Base-by-base conservation (phyloP, 2,797 vertebrate species). In the Xenopus petersii region DNA sequence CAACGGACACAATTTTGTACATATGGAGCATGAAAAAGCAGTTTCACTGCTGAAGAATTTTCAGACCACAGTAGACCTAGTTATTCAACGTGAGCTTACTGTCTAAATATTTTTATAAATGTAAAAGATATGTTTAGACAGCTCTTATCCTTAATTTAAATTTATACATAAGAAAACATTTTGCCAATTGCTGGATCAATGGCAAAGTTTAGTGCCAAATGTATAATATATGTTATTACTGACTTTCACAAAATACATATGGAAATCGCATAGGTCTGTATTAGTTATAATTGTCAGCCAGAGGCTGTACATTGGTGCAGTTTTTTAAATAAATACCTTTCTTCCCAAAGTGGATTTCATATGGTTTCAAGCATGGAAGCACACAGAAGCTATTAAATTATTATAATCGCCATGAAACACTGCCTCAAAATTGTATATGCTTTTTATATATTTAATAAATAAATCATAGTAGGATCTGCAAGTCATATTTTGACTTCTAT, bases 141-240 rank as follows among this genome's bases (percentile, higher is more conserved):
- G 87, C 90, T 79, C 87, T 89, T 88, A 91, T 81, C 87, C 83
- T 91, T 85, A 89, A 81, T 88, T 81, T 85, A 82, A 86, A 88
- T 94, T 93, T 94, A 91, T 94, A 93, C 86, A 89, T 92, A 92
- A 88, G 86, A 92, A 91, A 84, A 74, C 84, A 83, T 85, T 90
- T 96, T 98, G 97, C 97, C 97, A 96, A 95, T 98, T 98, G 97
- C 97, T 98, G 97, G 97, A 98, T 95, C 96, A 98, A 98, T 95
- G 97, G 97, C 96, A 95, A 97, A 95, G 88, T 81, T 89, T 92
- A 94, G 95, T 97, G 96, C 97, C 96, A 98, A 97, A 97, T 95
- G 95, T 96, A 95, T 88, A 87, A 93, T 93, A 94, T 87, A 85
- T 85, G 93, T 88, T 92, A 93, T 94, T 93, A 94, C 89, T 91